Base-by-base conservation (phyloP, 2,797 vertebrate species). In the Eulemur rubriventer region DNA sequence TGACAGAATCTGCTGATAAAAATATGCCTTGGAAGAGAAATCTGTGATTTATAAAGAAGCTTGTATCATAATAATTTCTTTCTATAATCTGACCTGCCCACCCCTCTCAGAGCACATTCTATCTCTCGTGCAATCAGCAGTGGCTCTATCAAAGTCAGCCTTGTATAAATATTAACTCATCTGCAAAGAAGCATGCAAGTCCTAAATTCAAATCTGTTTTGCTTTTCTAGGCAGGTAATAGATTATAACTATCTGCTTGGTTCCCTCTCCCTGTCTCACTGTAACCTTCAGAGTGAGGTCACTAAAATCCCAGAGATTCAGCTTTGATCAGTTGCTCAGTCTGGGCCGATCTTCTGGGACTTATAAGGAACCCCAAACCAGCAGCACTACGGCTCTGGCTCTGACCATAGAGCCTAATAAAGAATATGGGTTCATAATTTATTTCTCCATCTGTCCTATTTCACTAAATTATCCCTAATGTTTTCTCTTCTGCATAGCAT, bases 91-190 rank as follows among this genome's bases (percentile, higher is more conserved):
- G 91, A 93, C 70, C 84, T 93, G 33, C 16, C 88, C n/a, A 57
- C 43, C 30, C 52, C 35, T 72, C 63, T 76, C 59, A 70, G 28
- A 92, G 65, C 26, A 88, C 14, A 50, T 87, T 95, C 75, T 55
- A 84, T 91, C 87, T 84, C 87, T 57, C 55, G 7, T 46, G 33
- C 52, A 92, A 78, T 95, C 91, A 92, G 65, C 70, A 78, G 43
- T 82, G 46, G 30, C 79, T 95, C 87, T 63, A 93, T 92, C 96
- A 87, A 96, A 95, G 81, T 93, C 55, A 26, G 73, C 43, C 61
- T 91, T 81, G 38, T 95, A 87, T 94, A 96, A 97, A 97, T 94
- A 97, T 95, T 83, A 97, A 96, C 82, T 95, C 90, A 85, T 97
- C 85, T 97, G 91, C 95, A 90, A 80, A 96, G 90, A 96, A 92